These are phyloP conservation scores for Hippocampus abdominalis DNA, from an alignment of 2,113 vertebrate species.

Conservation along the genomic window DNA sequence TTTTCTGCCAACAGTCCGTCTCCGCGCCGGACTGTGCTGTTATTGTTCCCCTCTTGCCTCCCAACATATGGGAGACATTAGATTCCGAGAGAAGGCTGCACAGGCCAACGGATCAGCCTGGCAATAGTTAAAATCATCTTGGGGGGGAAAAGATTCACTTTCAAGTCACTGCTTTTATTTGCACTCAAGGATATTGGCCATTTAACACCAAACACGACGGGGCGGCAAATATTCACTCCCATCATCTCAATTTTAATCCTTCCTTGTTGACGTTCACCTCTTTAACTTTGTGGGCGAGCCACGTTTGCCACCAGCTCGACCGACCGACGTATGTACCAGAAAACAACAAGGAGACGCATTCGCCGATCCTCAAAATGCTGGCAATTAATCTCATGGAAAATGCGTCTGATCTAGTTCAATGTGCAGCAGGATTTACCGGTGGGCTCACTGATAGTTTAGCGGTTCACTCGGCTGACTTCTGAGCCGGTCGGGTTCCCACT, in stretches of 20 bases:
- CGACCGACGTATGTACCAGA: background rate
- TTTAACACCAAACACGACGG: slow-evolving; percentile 31
- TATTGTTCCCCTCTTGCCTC: slow-evolving; percentile 30
- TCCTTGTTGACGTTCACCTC: slow-evolving; percentile 19
- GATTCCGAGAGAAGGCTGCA: slow-evolving; percentile 45
- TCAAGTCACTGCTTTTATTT: slow-evolving; percentile 27
- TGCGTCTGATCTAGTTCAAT: background rate
- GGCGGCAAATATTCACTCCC: background rate
- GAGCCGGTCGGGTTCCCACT: no score
- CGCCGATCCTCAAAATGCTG: background rate
- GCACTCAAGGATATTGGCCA: slow-evolving; percentile 19
- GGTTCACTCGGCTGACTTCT: background rate
- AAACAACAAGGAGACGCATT: background rate
- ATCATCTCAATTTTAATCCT: slow-evolving; percentile 21
- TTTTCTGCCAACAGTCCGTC: slow-evolving; percentile 18
- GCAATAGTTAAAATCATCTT: slow-evolving; percentile 47
- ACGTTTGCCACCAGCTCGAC: slow-evolving; percentile 10
- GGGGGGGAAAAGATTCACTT: slow-evolving; percentile 25
- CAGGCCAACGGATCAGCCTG: slow-evolving; percentile 41
- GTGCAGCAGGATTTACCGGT: no score
- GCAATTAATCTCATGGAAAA: background rate
- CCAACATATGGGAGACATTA: slow-evolving; percentile 64
- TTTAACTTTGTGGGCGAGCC: slow-evolving; percentile 10
- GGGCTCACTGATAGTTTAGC: background rate
- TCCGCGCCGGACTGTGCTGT: slow-evolving; percentile 16